Evolutionary conservation across 2,888 invertebrate genomes (phyloP), one percentile per base, ranked within the genome.

Genomic region (Tinea trinotella): DNA sequence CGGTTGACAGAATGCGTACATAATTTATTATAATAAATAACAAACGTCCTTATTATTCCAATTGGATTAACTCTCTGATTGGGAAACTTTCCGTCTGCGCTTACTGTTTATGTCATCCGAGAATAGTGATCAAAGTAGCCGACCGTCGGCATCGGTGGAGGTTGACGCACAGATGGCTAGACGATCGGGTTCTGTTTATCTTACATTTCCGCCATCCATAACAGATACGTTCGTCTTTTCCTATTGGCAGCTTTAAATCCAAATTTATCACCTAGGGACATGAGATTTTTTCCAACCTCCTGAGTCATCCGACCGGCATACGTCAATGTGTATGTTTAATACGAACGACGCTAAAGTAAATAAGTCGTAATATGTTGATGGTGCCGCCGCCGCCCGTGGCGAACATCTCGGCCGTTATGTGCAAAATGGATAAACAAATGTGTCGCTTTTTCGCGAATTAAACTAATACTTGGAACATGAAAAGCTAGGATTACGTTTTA

Each of bases 351-450:
- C 68, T 78, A 75, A 76, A 78, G 77, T 80, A 80, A 81, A 81
- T 81, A 80, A 77, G 71, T 79, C 78, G 80, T 82, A 80, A 82
- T 80, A 79, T 75, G 81, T 80, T 75, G 75, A 77, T 77, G 73
- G 73, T 76, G 76, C 76, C 76, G 76, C 74, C 68, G 71, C 54
- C n/a, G 54, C 54, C 18, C 18, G 18, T 63, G 72, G 71, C 74
- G 74, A 71, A 75, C 71, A 70, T 65, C 68, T 69, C 72, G 71
- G 67, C 70, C 71, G 74, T 72, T 74, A 75, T 75, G 70, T 70
- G 74, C 72, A 65, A 67, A 69, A 71, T 74, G 77, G 79, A 81
- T 82, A 82, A 84, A 83, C 79, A 81, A 71, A 74, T 59, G 70
- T 77, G 80, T 74, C 76, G 76, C 76, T 78, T 82, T 81, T 81